These are phyloP conservation scores for Monochamus alternatus DNA, from an alignment of 2,888 invertebrate species.

Conservation along the genomic window DNA sequence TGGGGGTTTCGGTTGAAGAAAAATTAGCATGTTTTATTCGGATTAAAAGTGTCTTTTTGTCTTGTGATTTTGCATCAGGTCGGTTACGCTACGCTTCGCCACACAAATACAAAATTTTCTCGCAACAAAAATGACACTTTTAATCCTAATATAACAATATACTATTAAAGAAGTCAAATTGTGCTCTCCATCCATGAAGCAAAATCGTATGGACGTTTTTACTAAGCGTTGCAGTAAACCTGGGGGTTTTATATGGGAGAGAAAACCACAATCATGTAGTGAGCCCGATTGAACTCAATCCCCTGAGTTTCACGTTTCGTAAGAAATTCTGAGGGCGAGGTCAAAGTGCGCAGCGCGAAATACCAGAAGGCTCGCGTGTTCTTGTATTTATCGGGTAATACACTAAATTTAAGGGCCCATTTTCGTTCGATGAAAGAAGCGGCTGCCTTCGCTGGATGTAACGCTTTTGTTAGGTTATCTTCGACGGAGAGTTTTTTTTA, in stretches of 20 bases:
- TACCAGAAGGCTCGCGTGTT: constrained; percentile 6
- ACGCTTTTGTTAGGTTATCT: background rate
- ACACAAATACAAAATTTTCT: too few relatives aligned
- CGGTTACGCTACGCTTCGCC: too few relatives aligned
- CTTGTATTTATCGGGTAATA: constrained; percentile 20
- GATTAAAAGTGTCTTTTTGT: too few relatives aligned
- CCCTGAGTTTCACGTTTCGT: constrained; percentile 4
- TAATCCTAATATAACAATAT: too few relatives aligned
- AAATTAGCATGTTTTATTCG: too few relatives aligned
- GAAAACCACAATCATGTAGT: background rate
- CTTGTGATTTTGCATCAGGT: too few relatives aligned
- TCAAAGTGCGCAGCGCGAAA: constrained; percentile 2
- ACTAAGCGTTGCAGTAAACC: background rate
- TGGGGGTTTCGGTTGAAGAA: too few relatives aligned
- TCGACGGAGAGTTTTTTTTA: too few relatives aligned
- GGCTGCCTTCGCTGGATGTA: background rate
- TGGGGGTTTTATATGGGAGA: background rate
- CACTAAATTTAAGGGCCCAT: constrained; percentile 13
- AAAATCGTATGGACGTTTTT: background rate
- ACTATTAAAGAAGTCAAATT: too few relatives aligned
- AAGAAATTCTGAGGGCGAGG: constrained; percentile 15
- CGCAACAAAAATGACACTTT: too few relatives aligned
- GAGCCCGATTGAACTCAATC: constrained; percentile 2
- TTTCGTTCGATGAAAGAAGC: constrained; percentile 9
- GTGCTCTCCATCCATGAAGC: background rate